Base-by-base conservation (phyloP, 2,888 invertebrate genomes). In the Eupithecia subumbrata region DNA sequence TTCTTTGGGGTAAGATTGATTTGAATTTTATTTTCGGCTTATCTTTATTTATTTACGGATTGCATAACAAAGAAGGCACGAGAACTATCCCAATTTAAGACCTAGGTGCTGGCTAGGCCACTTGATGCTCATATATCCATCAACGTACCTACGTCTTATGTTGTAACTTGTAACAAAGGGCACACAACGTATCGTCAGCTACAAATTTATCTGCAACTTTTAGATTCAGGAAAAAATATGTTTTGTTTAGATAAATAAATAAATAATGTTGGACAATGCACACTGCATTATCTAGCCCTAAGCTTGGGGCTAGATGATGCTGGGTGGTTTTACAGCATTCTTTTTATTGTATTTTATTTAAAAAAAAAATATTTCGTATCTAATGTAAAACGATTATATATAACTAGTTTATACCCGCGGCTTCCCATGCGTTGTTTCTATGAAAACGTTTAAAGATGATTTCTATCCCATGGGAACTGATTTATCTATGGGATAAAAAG, bases 1-100 rank as follows among this genome's bases (percentile, higher is more conserved):
- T 75, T 76, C 22, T 43, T 64, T 71, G 69, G 43, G 81, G 81
- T 81, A 78, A 81, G 80, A 76, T 66, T 74, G 25, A 69, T 76
- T 72, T 52, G 9, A 52, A 43, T 69, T 63, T 52, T 73, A 72
- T 56, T 45, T 22, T 43, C 14, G 18, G 52, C 25, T 43, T 66
- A 63, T 16, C n/a, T 37, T 22, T 16, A 22, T 60, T 25, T 43
- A 43, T 22, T 4, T n/a, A 67, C 5, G n/a, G 37, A 40, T 67
- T 67, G 0, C 2, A 5, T 66, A 16, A 18, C 7, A 34, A 34
- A 64, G 34, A 34, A 64, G 8, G 18, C 48, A 48, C 8, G 8
- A 22, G 22, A 56, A 56, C 11, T 8, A 11, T 56, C 5, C 8
- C 4, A 56, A 56, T 48, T 7, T 45, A 18, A 8, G 25, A 60